A percentile compares a stretch with the other conserved stretches of the same genome.
These are phyloP conservation scores for Zoanthus sociatus DNA, from an alignment of 92 coral and sea anemone species.

Conservation along the genomic window DNA sequence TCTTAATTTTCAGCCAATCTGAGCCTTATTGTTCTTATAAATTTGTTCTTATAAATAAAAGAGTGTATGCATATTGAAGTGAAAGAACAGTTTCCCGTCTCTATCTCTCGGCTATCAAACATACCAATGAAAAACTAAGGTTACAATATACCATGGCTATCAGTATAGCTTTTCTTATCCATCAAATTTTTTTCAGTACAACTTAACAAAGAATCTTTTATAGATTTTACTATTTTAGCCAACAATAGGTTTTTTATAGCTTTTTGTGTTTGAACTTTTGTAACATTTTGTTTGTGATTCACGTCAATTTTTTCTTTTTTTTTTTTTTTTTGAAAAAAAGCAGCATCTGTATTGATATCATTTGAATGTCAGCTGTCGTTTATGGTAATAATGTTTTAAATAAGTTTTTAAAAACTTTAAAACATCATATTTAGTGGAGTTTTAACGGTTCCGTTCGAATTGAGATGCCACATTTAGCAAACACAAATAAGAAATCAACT, in stretches of 20 bases:
- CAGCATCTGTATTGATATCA: background rate
- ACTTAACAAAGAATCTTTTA: background rate
- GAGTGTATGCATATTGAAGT: background rate
- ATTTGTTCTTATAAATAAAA: too few species aligned
- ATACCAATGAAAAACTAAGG: background rate
- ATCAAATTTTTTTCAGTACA: background rate
- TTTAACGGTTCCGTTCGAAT: background rate
- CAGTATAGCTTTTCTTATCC: background rate
- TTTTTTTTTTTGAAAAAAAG: too few species aligned
- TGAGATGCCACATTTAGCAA: background rate
- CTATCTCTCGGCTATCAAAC: background rate
- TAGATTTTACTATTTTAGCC: background rate
- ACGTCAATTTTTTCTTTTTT: too few species aligned
- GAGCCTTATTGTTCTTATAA: too few species aligned
- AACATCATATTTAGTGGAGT: conserved; percentile 7
- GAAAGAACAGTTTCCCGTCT: background rate
- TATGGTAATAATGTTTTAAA: conserved; percentile 20
- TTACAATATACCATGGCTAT: background rate
- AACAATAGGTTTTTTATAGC: background rate
- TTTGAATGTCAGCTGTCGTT: conserved; percentile 29
- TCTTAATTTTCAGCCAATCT: too few species aligned
- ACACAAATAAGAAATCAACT: conserved; percentile 28
- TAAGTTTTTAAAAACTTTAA: conserved; percentile 13
- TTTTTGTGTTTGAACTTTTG: too few species aligned
- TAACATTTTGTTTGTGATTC: too few species aligned